Evolutionary conservation across 2,113 vertebrate genomes (phyloP).

Genomic region (Pollimyrus isidori): DNA sequence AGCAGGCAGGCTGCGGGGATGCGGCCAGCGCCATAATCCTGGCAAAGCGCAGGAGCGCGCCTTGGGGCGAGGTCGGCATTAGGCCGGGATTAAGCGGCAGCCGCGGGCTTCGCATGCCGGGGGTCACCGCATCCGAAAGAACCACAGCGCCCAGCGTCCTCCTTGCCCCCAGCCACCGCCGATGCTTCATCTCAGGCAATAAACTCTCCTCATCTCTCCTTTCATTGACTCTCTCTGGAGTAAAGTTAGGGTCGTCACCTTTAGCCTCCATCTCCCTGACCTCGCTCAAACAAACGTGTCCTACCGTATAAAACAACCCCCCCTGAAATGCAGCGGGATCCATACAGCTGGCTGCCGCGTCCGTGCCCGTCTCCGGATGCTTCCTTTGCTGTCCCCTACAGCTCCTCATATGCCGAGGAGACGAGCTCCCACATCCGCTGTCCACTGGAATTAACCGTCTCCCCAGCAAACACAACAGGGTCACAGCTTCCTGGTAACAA

Average conservation of each 20-base stretch:
- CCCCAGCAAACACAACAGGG: constrained; percentile 37
- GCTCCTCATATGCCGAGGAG: constrained; percentile 12
- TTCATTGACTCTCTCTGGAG: not conserved
- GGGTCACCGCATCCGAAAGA: not conserved
- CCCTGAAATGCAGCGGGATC: not conserved
- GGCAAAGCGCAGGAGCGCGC: not conserved
- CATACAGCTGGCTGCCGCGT: not conserved
- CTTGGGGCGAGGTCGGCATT: not conserved
- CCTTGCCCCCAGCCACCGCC: not conserved
- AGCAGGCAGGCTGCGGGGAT: not conserved
- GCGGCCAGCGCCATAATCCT: not conserved
- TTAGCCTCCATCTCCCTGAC: not conserved
- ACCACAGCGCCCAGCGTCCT: not conserved
- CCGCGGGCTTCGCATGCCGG: not conserved
- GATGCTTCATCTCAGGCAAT: not conserved
- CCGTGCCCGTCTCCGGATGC: not conserved
- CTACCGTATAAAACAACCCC: not conserved
- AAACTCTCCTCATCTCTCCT: not conserved
- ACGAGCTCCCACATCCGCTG: constrained; percentile 49
- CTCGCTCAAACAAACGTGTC: not conserved
- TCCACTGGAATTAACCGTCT: constrained; percentile 43
- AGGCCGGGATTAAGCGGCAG: not conserved
- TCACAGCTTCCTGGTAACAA: constrained; percentile 51
- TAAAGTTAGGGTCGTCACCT: not conserved
- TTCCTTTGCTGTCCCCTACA: not conserved